Evolutionary conservation across 64 coral and sea anemone genomes (phyloP), one percentile per base, ranked within the genome.

Genomic region (Pachyseris speciosa): DNA sequence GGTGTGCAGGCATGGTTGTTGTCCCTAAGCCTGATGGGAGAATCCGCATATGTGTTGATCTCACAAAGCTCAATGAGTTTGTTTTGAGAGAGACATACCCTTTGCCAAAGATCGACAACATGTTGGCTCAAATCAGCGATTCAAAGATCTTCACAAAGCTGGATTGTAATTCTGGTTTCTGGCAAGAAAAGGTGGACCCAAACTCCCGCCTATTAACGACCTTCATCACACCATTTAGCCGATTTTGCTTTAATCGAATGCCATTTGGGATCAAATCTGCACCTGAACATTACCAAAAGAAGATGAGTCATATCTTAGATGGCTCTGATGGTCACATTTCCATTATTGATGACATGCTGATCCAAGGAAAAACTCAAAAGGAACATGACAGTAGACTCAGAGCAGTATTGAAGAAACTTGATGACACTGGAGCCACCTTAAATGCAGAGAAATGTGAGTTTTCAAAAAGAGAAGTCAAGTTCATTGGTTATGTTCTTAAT

Each of bases 1-100:
- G 47, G 85, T 87, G 85, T 73, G 68, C 85, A 58, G 31, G 65
- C 7, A 87, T 87, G 36, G 85, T 87, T 71, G 67, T 87, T 37
- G 47, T 87, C 32, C 68, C 67, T 11, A 87, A 87, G 48, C 44
- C 25, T 19, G 69, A 87, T 50, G 68, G 59, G 13, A 58, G 22
- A 59, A 70, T 75, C 15, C 6, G 81, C 37, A 71, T 69, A 60
- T 41, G 44, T 48, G 44, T 48, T 13, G 44, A 64, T 24, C 60
- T 64, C 26, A 27, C 7, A 4, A 64, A 26, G 27, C 60, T 64
- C 60, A 64, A 64, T 64, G 60, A 64, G 26, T 2, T 1, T 24
- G 60, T 64, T 20, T 64, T 32, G 27, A 3, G 60, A 10, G 24
- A 64, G 27, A 64, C 60, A 20, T 64, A 64, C 27, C 60, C 60